Conservation (phyloP, 1,140 invertebrate species). For the Drosophila ohnishii region DNA sequence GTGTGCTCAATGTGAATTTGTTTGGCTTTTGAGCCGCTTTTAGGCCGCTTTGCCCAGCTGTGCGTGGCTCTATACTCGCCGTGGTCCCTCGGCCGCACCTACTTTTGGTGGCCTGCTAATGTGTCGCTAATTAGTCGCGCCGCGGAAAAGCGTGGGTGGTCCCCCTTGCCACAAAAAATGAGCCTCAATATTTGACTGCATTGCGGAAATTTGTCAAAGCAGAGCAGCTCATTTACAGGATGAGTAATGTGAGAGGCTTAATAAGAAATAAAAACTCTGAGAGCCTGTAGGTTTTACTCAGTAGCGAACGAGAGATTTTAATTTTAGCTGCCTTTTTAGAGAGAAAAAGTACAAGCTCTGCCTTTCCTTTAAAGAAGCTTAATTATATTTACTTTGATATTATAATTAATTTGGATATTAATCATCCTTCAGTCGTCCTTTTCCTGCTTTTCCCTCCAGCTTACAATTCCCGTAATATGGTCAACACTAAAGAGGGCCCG, state of each 20-base stretch:
- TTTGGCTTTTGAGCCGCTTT: constrained; percentile 42
- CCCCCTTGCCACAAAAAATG: constrained; percentile 26
- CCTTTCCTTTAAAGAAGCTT: too few relatives aligned
- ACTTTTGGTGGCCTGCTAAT: constrained; percentile 47
- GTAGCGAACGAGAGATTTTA: too few relatives aligned
- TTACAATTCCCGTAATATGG: constrained; percentile 39
- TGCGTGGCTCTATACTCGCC: constrained; percentile 46
- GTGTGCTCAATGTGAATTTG: constrained; percentile 53
- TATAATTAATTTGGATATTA: neutral
- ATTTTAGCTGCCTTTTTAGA: too few relatives aligned
- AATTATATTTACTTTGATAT: too few relatives aligned
- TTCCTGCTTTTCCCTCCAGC: neutral
- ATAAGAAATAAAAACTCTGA: neutral
- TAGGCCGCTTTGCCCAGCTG: constrained; percentile 39
- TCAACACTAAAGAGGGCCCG: constrained; percentile 28
- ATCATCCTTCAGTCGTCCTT: neutral
- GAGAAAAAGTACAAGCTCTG: too few relatives aligned
- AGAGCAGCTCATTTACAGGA: neutral
- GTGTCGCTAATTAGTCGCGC: constrained; percentile 66
- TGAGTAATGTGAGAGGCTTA: constrained; percentile 12
- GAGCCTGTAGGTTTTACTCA: neutral
- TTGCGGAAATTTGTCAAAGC: constrained; percentile 21
- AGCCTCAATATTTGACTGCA: constrained; percentile 43
- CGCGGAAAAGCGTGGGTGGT: constrained; percentile 14
- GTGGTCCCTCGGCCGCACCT: constrained; percentile 56